Percentiles rank a stretch among this genome's conserved stretches.
These are phyloP conservation scores for Hyles euphorbiae DNA, from an alignment of 1,140 invertebrate species.

Conservation along the genomic window DNA sequence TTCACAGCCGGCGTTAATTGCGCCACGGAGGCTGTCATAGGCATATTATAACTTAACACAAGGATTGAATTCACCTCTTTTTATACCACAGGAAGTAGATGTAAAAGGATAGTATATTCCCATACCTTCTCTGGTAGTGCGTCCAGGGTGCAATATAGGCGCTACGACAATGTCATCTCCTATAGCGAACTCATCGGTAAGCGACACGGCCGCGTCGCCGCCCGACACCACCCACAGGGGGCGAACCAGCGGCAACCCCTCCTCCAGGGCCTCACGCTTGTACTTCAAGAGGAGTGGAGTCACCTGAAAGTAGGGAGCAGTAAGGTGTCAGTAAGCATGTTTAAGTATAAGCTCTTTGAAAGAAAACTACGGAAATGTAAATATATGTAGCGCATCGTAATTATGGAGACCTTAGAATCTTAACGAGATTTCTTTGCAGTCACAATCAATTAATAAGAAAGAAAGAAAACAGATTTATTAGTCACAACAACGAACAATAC, in stretches of 20 bases:
- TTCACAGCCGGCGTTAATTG: no score
- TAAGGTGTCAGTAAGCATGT: no score
- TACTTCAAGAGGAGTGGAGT: constrained; percentile 86
- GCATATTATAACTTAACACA: not conserved
- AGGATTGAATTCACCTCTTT: not conserved
- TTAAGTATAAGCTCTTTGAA: no score
- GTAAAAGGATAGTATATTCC: not conserved
- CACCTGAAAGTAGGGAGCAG: constrained; percentile 58
- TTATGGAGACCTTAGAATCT: no score
- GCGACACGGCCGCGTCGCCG: constrained; percentile 85
- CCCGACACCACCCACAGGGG: constrained; percentile 95
- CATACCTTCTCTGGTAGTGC: constrained; percentile 78
- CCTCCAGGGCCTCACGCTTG: constrained; percentile 83
- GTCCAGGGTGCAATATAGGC: constrained; percentile 85
- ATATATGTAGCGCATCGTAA: no score
- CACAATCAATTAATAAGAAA: no score
- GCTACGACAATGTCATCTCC: constrained; percentile 95
- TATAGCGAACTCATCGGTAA: constrained; percentile 92
- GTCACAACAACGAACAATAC: no score
- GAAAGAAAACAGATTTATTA: no score
- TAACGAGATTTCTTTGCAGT: no score
- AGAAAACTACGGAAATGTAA: no score
- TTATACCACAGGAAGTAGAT: not conserved
- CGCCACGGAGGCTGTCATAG: no score
- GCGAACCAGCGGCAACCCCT: constrained; percentile 88